A percentile compares a stretch with the other conserved stretches of the same genome.
phyloP scores from a whole-genome alignment of 2,113 vertebrate species.

The Phaethon lepturus region DNA sequence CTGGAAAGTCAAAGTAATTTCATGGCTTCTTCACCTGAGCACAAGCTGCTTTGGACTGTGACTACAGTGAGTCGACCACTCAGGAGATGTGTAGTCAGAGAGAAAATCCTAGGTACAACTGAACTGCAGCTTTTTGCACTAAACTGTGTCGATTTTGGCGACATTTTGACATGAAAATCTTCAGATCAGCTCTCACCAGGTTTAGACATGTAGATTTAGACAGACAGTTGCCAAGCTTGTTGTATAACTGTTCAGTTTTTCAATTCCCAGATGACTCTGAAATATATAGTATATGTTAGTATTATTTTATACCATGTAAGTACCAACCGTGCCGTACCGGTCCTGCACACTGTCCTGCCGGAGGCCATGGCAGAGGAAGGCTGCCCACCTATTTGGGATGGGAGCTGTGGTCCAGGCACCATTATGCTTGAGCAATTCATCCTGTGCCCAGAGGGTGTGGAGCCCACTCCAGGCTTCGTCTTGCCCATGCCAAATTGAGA shows the following conservation, averaged over 20 bases:
- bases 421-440: not conserved
- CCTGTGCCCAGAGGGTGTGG: fast-evolving
- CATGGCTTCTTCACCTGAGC: not conserved
- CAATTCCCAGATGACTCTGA: not conserved
- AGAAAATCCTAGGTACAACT: not conserved
- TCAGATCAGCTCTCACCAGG: not conserved
- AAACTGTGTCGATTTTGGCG: not conserved
- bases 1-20: not conserved
- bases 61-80: not conserved
- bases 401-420: not conserved
- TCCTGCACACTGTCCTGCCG: fast-evolving
- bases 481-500: not conserved
- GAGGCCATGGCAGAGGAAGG: not conserved
- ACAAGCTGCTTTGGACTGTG: not conserved
- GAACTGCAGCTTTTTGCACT: not conserved
- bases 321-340: not conserved
- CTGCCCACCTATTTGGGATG: not conserved
- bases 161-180: not conserved
- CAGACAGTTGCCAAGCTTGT: not conserved
- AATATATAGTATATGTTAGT: not conserved
- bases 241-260: not conserved
- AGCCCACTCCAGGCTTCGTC: not conserved
- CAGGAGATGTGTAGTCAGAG: not conserved
- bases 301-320: not conserved
- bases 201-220: conserved; percentile 5